Evolutionary conservation across 1,140 invertebrate genomes (phyloP), one percentile per base, ranked within the genome.

Genomic region (Cydia amplana): DNA sequence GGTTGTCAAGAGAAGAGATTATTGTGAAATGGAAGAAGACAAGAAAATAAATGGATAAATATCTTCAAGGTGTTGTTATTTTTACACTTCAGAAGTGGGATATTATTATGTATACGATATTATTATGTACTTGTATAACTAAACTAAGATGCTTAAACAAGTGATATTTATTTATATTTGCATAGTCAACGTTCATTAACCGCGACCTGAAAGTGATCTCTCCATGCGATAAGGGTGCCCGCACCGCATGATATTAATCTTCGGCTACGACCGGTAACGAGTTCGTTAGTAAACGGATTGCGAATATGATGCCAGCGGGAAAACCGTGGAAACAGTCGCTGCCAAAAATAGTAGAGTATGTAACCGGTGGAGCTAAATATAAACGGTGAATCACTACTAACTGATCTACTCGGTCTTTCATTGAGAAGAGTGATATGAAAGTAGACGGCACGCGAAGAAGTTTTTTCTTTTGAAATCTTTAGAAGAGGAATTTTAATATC

Each of bases 231-330:
- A 70, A 82, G 83, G 86, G 84, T 77, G 74, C 75, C 75, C 79
- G 80, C 79, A 81, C 80, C 79, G 63, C 60, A 77, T 73, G 60
- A 65, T 46, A 64, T 77, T 81, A 82, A 87, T 81, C 72, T 78
- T 60, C 46, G 73, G 73, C 72, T 78, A 75, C 78, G 74, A 80
- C 10, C 46, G 28, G 74, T 79, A 81, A 82, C 81, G 81, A 80
- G 81, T 84, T 82, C 82, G 79, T 78, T 80, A 64, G 63, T 82
- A 82, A 86, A 86, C 82, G 82, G 82, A 87, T 86, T 87, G 80
- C 73, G 64, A 74, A 55, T 60, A 55, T 43, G 67, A 78, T 76
- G 55, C 70, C 46, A 60, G 55, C 43, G 28, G n/a, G 70, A 60
- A 83, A 72, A 60, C 63, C 77, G 77, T 78, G 75, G 77, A 80